phyloP scores from a whole-genome alignment of 1,140 invertebrate genomes.

The Ericerus pela region DNA sequence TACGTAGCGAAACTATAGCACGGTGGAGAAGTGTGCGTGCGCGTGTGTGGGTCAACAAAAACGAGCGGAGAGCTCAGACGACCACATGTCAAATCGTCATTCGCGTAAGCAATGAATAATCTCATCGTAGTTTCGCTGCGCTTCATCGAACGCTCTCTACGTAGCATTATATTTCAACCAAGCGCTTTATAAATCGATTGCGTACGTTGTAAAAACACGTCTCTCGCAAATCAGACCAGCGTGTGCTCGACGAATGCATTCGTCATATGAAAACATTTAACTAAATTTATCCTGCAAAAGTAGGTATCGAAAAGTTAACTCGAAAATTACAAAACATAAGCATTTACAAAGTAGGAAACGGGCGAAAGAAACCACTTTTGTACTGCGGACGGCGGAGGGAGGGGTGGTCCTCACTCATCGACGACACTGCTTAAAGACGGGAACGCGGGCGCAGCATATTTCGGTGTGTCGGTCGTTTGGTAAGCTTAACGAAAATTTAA shows the following conservation, averaged over 20 bases:
- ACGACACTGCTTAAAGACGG: no score
- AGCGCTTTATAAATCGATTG: conserved; percentile 6
- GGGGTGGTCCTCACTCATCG: no score
- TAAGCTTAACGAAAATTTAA: no score
- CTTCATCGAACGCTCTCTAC: conserved; percentile 6
- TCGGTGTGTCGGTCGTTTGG: no score
- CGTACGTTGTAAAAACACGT: conserved; percentile 7
- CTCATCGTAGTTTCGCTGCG: conserved; percentile 6
- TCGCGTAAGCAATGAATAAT: not conserved
- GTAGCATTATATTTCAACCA: not conserved
- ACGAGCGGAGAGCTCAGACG: not conserved
- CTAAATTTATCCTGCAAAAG: conserved; percentile 6
- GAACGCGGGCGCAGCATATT: no score
- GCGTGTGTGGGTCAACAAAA: no score
- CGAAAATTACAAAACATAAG: not conserved
- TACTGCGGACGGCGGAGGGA: no score
- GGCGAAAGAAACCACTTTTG: no score
- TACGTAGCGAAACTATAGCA: conserved; percentile 8
- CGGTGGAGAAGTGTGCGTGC: no score
- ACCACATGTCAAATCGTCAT: conserved; percentile 1
- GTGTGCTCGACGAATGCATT: not conserved
- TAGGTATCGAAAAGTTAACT: conserved; percentile 9
- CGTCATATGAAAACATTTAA: conserved; percentile 5
- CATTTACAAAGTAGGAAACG: no score
- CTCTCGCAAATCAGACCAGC: conserved; percentile 4